phyloP scores from a whole-genome alignment of 2,113 vertebrate species.

The Barnardius zonarius region DNA sequence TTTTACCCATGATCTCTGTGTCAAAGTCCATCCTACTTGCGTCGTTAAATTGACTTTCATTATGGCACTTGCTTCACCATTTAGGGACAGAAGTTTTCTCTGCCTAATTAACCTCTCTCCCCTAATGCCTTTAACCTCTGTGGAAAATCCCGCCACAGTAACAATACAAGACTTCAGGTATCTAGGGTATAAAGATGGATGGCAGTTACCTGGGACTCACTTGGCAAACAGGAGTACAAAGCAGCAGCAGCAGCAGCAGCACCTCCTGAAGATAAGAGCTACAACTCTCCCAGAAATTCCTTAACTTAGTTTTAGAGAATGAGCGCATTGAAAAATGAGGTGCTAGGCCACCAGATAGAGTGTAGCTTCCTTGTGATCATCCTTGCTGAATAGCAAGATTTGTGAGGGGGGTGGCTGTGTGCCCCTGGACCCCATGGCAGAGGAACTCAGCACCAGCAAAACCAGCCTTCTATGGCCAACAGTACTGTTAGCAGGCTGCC shows the following conservation, averaged over 20 bases:
- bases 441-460: not conserved
- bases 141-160: not conserved
- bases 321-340: conserved; percentile 60
- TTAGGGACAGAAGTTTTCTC: not conserved
- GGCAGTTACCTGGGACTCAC: conserved; percentile 34
- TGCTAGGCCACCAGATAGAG: not conserved
- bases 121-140: not conserved
- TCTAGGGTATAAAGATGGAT: not conserved
- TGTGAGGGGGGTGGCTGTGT: conserved; percentile 10
- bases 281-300: not conserved
- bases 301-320: conserved; percentile 58
- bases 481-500: not conserved
- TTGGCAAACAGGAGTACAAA: conserved; percentile 65
- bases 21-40: not conserved
- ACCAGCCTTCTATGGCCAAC: not conserved
- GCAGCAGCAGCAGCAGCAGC: not conserved
- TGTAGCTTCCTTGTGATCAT: not conserved
- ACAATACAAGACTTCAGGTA: not conserved
- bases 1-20: not conserved
- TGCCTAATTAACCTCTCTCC: not conserved
- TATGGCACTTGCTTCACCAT: not conserved
- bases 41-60: not conserved
- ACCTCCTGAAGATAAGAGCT: conserved; percentile 58
- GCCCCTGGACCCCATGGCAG: fast-evolving
- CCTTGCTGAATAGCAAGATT: not conserved